These are phyloP conservation scores for Halcyon leucocephala DNA, from an alignment of 2,797 vertebrate genomes.

Conservation along the genomic window DNA sequence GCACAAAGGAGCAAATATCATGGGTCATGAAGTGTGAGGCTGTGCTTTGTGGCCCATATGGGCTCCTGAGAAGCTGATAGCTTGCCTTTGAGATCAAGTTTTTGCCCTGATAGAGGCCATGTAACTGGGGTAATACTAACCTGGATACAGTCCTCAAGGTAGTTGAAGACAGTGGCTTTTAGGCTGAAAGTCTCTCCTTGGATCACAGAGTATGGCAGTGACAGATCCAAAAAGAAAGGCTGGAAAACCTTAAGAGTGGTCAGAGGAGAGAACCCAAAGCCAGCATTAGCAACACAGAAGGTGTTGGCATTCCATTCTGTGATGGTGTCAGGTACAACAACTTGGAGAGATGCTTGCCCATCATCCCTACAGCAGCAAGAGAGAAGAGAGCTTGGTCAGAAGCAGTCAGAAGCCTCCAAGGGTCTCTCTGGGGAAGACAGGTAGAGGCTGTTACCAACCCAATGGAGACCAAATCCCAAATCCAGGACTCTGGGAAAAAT, in stretches of 20 bases:
- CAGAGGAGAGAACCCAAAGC: slow-evolving; percentile 82
- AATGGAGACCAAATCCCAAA: slow-evolving; percentile 50
- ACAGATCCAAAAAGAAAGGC: slow-evolving; percentile 87
- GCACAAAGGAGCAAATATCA: background rate
- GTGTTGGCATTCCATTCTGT: slow-evolving; percentile 66
- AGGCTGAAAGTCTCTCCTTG: slow-evolving; percentile 85
- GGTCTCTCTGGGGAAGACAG: background rate
- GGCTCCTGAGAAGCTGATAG: background rate
- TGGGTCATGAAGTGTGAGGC: fast-evolving
- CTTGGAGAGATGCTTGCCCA: background rate
- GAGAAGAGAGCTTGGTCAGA: background rate
- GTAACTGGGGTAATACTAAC: slow-evolving; percentile 50
- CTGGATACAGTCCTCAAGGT: slow-evolving; percentile 85
- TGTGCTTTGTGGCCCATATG: background rate
- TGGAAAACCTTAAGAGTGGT: slow-evolving; percentile 80
- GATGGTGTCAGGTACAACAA: slow-evolving; percentile 62
- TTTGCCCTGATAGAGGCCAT: background rate
- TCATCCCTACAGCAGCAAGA: slow-evolving; percentile 21
- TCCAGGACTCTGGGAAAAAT: slow-evolving; percentile 61
- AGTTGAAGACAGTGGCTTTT: slow-evolving; percentile 87
- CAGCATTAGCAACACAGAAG: slow-evolving; percentile 66
- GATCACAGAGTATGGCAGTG: slow-evolving; percentile 85
- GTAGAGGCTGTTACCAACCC: slow-evolving; percentile 34
- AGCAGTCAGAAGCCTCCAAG: background rate
- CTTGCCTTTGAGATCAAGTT: background rate